Base-by-base conservation (phyloP, 2,888 invertebrate species). In the Meiosimyza platycephala region DNA sequence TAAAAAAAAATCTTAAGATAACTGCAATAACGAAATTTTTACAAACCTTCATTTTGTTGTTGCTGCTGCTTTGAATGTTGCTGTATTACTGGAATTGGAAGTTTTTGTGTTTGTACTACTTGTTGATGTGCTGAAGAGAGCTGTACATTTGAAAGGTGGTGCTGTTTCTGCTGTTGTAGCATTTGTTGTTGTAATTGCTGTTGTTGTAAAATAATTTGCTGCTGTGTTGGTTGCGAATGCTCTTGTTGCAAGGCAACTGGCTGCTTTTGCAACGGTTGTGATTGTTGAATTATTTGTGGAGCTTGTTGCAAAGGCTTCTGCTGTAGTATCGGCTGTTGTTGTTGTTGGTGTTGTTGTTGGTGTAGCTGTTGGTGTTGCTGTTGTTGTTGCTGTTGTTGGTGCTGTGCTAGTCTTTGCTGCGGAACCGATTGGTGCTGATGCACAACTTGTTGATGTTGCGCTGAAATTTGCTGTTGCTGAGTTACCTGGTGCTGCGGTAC, bases 81-180 rank as follows among this genome's bases (percentile, higher is more conserved):
- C 3, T 66, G 62, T 40, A 68, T 74, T 9, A 69, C 64, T 33
- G 59, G 69, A 22, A 65, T 52, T 64, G 64, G 64, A 9, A 63
- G 22, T 40, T 47, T 71, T 67, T 68, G 60, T 6, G 55, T 52
- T 18, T 62, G 71, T 50, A 72, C 71, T 33, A 40, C 40, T 40
- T 72, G 72, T 11, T 76, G 66, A 50, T 51, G 47, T 62, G 62
- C 18, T 22, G 15, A 40, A 40, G 40, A 40, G 40, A 40, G 6
- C 9, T 40, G 40, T 40, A 40, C 40, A 40, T 40, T 50, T 52
- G 66, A 47, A 51, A 60, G 60, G 33, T 71, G 69, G 7, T 72
- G 75, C n/a, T 68, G 47, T 59, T 71, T 67, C 22, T 79, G 75
- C 51, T 80, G 82, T 15, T 77, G 73, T 40, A 78, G 52, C n/a